Evolutionary conservation across 1,140 invertebrate species (phyloP), one percentile per base, ranked within the genome.

Genomic region (Aphelenchoides fujianensis): DNA sequence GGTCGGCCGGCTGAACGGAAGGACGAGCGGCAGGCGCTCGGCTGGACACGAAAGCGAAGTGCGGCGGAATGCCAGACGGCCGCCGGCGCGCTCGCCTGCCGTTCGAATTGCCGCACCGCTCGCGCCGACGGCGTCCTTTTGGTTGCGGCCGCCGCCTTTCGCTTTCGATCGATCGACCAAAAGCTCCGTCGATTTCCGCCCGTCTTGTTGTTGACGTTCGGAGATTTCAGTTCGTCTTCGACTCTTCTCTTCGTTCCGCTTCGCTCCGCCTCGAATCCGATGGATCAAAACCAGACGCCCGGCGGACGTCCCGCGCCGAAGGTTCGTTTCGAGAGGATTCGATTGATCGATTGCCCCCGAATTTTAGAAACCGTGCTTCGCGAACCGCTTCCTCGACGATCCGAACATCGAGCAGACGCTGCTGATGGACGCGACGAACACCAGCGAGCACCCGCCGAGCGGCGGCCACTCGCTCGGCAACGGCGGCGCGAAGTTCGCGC

Each of bases 281-380:
- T 48, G 41, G 41, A 48, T 48, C 41, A 48, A 48, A 48, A 48
- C 27, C 36, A 27, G 59, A 61, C 59, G 2, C 59, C 59, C n/a
- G 27, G 59, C 36, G 59, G 59, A 19, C 27, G 59, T 2, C 59
- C 59, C n/a, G 59, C 31, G 16, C 59, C 59, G 19, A 61, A 61
- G 36, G 59, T 61, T 30, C n/a, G 16, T 61, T n/a, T 19, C n/a
- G 1, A 2, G 28, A 30, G 59, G 59, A 16, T 52, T 30, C 31
- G 36, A 19, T n/a, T 61, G 36, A 19, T 52, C n/a, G n/a, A 9
- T 23, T 19, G 9, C 7, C 41, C 9, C 19, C 9, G 31, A 30
- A 19, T 61, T 61, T 19, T n/a, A 61, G 59, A 61, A 31, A 31
- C 0, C 59, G 16, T 1, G n/a, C 27, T 48, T 48, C 23, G 41